phyloP scores from a whole-genome alignment of 2,797 vertebrate species.

The Glyptemys insculpta region DNA sequence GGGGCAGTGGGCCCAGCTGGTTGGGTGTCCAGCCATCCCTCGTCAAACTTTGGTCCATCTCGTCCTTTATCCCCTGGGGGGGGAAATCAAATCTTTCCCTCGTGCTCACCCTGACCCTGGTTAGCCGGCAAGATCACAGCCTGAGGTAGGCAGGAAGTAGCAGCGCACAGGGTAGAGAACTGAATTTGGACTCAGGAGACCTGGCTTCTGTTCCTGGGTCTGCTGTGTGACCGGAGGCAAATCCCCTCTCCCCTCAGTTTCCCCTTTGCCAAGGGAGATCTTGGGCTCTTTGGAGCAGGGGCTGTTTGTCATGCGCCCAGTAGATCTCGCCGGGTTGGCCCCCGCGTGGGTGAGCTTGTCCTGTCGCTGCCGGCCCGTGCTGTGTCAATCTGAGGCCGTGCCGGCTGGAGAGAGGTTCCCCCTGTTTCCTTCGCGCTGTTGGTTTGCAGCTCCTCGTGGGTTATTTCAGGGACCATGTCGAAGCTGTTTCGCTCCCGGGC shows the following conservation, averaged over 20 bases:
- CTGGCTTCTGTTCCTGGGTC: no score
- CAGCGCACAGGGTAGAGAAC: no score
- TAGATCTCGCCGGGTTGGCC: not conserved
- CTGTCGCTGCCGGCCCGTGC: not conserved
- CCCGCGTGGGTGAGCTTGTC: not conserved
- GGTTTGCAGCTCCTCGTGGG: fast-evolving
- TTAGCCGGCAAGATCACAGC: not conserved
- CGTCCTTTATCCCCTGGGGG: not conserved
- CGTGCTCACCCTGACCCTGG: not conserved
- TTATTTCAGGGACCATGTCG: not conserved
- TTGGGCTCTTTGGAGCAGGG: not conserved
- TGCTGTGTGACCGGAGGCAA: no score
- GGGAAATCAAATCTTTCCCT: not conserved
- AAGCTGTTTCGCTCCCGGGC: not conserved
- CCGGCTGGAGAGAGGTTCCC: not conserved
- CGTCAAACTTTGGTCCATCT: not conserved
- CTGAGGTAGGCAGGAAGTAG: not conserved
- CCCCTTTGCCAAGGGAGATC: not conserved
- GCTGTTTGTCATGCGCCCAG: not conserved
- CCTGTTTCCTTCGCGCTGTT: not conserved
- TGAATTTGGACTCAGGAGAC: no score
- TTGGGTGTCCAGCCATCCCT: not conserved
- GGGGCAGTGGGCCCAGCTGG: not conserved
- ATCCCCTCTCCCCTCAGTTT: not conserved
- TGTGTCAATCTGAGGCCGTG: not conserved